Conservation (phyloP, 2,888 invertebrate genomes). For the Cartodere bifasciata region DNA sequence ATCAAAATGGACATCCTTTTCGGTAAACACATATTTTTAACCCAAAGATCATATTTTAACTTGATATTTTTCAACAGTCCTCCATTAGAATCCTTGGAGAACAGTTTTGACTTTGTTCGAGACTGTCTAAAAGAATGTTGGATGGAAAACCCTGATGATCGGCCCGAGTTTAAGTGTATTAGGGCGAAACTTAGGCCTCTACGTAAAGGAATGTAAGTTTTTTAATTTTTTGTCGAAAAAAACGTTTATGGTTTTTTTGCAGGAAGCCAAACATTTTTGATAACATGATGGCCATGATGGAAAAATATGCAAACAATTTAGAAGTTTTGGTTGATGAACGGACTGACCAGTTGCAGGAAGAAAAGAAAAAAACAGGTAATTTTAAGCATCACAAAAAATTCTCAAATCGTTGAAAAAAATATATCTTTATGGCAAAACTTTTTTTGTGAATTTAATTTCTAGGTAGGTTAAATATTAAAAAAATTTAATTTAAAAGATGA, state of each 20-base stretch:
- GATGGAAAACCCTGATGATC: conserved; percentile 62
- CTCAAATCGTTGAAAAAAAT: too few species aligned
- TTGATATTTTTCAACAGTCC: conserved; percentile 55
- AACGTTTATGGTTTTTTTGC: too few species aligned
- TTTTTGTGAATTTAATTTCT: too few species aligned
- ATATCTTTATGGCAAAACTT: too few species aligned
- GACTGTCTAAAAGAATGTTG: conserved; percentile 82
- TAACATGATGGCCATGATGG: conserved; percentile 98
- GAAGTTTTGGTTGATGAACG: conserved; percentile 89
- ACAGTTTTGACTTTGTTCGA: conserved; percentile 73
- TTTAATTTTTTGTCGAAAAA: neutral
- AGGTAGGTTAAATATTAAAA: too few species aligned
- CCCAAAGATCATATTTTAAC: too few species aligned
- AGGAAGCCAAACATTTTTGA: conserved; percentile 94
- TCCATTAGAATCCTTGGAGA: conserved; percentile 62
- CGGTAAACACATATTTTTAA: conserved; percentile 47
- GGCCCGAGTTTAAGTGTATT: conserved; percentile 79
- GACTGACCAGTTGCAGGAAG: conserved; percentile 85
- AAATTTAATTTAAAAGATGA: too few species aligned
- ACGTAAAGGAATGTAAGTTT: conserved; percentile 75
- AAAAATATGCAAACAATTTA: conserved; percentile 90
- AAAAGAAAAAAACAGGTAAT: conserved; percentile 87
- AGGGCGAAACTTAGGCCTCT: conserved; percentile 67
- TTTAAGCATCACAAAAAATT: neutral
- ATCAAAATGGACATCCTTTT: conserved; percentile 37